Conservation (phyloP, 2,888 invertebrate genomes). For the Rhogogaster chlorosoma region DNA sequence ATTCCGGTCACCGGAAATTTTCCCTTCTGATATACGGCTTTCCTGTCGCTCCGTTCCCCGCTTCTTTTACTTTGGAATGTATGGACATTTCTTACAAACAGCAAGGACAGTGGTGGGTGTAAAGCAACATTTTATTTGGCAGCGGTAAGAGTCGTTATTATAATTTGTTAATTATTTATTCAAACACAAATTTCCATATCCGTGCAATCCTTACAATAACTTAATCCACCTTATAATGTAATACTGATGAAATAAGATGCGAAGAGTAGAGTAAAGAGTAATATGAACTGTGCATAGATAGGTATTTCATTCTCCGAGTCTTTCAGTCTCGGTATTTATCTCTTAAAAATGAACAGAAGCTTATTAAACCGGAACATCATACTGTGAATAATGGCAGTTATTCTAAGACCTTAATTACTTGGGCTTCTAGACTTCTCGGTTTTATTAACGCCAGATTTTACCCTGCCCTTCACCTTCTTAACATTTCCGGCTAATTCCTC, state of each 20-base stretch:
- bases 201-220: background rate
- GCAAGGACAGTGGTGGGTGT: too few species aligned
- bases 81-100: background rate
- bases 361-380: background rate
- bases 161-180: background rate
- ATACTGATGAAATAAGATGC: background rate
- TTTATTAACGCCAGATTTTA: background rate
- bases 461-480: conserved; percentile 10
- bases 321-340: background rate
- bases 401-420: background rate
- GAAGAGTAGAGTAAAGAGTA: background rate
- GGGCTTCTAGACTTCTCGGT: background rate
- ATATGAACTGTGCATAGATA: background rate
- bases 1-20: conserved; percentile 54
- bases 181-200: background rate
- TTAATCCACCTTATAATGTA: background rate
- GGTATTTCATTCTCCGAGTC: background rate
- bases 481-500: conserved; percentile 11
- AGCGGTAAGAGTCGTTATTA: background rate
- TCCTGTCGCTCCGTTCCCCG: background rate
- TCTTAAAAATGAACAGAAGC: background rate
- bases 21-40: background rate
- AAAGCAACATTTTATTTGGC: background rate
- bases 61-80: background rate
- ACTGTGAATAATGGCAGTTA: background rate